Evolutionary conservation across 2,797 vertebrate species (phyloP).

Genomic region (Nyctibius grandis): DNA sequence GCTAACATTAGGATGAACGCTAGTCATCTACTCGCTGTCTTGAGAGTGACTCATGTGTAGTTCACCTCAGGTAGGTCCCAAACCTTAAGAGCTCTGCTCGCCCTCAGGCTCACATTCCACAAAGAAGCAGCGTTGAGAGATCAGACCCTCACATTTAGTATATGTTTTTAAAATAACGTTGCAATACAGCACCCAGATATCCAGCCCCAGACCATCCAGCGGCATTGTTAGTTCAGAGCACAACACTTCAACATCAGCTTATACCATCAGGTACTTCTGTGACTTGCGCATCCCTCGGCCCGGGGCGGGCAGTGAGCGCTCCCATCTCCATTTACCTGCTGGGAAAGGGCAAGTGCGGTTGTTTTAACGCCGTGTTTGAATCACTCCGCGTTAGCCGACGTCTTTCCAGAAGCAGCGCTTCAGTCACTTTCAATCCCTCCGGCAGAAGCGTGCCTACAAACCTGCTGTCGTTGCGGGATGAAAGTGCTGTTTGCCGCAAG

Average conservation of each 20-base stretch:
- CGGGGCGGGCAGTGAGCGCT: neutral
- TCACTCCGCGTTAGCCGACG: neutral
- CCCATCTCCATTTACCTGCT: neutral
- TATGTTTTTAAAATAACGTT: neutral
- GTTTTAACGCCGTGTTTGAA: neutral
- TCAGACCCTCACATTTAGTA: neutral
- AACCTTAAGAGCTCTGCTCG: neutral
- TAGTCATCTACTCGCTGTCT: conserved; percentile 29
- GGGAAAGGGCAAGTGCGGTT: neutral
- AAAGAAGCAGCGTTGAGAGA: neutral
- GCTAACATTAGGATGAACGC: neutral
- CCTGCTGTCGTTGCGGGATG: neutral
- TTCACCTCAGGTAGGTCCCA: conserved; percentile 8
- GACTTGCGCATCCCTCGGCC: neutral
- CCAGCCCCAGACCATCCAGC: neutral
- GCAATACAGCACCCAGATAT: neutral
- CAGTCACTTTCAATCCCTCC: conserved; percentile 5
- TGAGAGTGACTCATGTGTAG: conserved; percentile 17
- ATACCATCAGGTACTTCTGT: neutral
- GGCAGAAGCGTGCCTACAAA: conserved; percentile 18
- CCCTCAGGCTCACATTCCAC: neutral
- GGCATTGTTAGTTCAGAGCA: neutral
- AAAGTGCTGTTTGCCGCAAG: neutral
- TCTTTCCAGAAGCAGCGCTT: conserved; percentile 10
- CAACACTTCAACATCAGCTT: neutral